Base-by-base conservation (phyloP, 2,797 vertebrate genomes). In the Columba guinea region DNA sequence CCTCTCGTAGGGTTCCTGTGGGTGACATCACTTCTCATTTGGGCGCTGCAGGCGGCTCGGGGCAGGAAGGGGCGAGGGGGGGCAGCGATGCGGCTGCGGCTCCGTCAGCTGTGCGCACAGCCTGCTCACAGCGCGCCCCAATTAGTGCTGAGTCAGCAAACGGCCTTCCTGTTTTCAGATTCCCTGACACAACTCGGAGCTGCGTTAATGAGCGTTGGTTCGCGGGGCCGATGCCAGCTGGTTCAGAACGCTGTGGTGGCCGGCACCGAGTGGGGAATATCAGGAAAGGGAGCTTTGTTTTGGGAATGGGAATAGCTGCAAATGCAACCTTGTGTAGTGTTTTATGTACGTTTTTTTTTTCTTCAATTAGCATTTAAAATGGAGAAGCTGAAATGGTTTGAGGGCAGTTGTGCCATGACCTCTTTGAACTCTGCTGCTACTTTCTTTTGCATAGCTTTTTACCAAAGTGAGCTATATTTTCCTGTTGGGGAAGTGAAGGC, bases 131-230 rank as follows among this genome's bases (percentile, higher is more conserved):
- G 64, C 65, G 64, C 12, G 70, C 89, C 91, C 63, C 51, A 69
- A 46, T 77, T 89, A 32, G 32, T 94, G 95, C 97, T 95, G 96
- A 96, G 90, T 97, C 97, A 97, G 95, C 94, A 67, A 3, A 18
- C 21, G 70, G 14, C 83, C 70, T 92, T 88, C 94, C 92, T 94
- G 94, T 81, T 87, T 80, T 77, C 77, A 26, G 75, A 93, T 82
- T 89, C 88, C 74, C 94, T 58, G 87, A 34, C 56, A 32, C 4
- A 1, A 32, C 82, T 68, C 10, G 0, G 83, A 37, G 90, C 95
- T 20, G 84, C 0, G 12, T 37, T 86, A 80, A 75, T 77, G 49
- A 96, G 90, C 4, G 0, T 6, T 67, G 90, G 73, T 15, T 92
- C 2, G 0, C 22, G 48, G 64, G 74, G 76, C 73, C 83, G 95